These are phyloP conservation scores for Peromyscus eremicus DNA, from an alignment of 2,797 vertebrate genomes.

Conservation along the genomic window DNA sequence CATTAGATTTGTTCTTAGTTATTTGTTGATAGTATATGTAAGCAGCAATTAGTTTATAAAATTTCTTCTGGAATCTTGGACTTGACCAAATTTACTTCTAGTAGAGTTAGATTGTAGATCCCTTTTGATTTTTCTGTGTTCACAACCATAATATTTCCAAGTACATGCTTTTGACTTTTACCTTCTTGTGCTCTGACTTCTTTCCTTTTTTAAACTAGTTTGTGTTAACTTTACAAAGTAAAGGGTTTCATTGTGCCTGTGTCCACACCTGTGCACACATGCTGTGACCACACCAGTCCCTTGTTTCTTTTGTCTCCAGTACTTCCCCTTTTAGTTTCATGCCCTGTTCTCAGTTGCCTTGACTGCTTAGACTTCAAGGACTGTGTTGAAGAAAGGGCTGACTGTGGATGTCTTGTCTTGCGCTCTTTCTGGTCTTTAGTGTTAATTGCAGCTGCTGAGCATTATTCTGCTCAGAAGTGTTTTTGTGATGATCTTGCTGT, in stretches of 20 bases:
- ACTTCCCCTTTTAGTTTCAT: not conserved
- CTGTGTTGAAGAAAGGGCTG: not conserved
- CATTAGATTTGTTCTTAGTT: constrained; percentile 48
- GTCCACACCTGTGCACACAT: not conserved
- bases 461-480: not conserved
- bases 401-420: not conserved
- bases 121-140: constrained; percentile 27
- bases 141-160: not conserved
- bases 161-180: constrained; percentile 41
- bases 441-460: not conserved
- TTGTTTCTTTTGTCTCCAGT: not conserved
- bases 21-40: constrained; percentile 39
- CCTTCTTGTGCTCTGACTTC: not conserved
- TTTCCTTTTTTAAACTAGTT: not conserved
- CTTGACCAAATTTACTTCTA: constrained; percentile 45
- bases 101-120: not conserved
- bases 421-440: not conserved
- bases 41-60: not conserved
- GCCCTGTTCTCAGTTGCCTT: too few species aligned
- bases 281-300: not conserved
- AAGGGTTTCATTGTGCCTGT: not conserved
- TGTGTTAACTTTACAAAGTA: not conserved
- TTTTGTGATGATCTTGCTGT: constrained; percentile 7
- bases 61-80: constrained; percentile 57
- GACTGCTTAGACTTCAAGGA: not conserved